Conservation (phyloP, 1,140 invertebrate genomes). For the Mercenaria mercenaria region DNA sequence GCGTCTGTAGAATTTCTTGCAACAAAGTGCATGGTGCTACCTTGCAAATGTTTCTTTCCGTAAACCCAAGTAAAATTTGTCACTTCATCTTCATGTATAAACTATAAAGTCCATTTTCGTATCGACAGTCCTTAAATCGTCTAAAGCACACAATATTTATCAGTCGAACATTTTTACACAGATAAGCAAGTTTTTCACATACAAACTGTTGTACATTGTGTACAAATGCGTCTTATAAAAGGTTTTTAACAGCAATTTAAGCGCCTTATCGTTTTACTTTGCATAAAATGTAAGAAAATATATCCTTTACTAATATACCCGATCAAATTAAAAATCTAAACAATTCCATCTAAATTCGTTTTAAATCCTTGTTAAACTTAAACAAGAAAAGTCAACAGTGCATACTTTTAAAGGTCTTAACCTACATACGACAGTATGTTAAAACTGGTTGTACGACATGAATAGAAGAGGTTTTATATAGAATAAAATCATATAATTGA, state of each 20-base stretch:
- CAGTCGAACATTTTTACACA: not conserved
- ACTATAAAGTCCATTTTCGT: too few species aligned
- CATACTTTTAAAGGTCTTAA: not conserved
- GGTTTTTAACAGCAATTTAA: not conserved
- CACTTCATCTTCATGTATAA: too few species aligned
- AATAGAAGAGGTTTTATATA: not conserved
- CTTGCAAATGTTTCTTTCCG: not conserved
- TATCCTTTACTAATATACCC: not conserved
- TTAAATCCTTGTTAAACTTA: not conserved
- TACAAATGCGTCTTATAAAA: not conserved
- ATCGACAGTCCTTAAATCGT: not conserved
- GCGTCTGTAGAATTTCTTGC: conserved; percentile 53
- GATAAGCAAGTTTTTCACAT: not conserved
- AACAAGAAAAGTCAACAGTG: conserved; percentile 24
- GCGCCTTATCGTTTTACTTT: not conserved
- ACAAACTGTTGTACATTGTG: not conserved
- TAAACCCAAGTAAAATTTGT: not conserved
- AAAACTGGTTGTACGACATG: not conserved
- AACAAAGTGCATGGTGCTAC: conserved; percentile 56
- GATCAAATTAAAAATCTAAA: conserved; percentile 6
- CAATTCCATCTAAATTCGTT: not conserved
- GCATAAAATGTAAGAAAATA: not conserved
- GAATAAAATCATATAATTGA: not conserved
- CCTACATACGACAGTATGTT: conserved; percentile 11
- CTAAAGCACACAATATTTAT: not conserved